phyloP scores from a whole-genome alignment of 2,113 vertebrate genomes.

The Accipiter cooperii region DNA sequence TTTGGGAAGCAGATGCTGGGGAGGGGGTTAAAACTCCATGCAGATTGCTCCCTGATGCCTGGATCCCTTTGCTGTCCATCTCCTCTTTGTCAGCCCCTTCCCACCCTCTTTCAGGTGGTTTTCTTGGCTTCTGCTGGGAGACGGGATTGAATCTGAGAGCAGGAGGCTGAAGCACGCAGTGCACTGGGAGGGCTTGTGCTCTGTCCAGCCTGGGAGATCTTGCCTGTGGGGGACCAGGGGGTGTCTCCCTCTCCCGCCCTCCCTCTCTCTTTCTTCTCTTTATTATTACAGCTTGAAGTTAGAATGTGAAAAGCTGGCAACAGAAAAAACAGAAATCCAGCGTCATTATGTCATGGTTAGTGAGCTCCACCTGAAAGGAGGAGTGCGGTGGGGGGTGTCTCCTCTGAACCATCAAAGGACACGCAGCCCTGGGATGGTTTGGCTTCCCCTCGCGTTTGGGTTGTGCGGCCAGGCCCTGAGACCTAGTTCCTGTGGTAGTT shows the following conservation, averaged over 20 bases:
- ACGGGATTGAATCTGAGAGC: not conserved
- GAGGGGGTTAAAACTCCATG: not conserved
- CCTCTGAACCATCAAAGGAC: not conserved
- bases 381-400: not conserved
- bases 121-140: not conserved
- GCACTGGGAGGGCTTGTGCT: not conserved
- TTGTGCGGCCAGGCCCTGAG: not conserved
- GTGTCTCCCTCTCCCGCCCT: not conserved
- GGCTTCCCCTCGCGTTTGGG: not conserved
- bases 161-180: not conserved
- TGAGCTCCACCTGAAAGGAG: not conserved
- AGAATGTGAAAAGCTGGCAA: constrained; percentile 92
- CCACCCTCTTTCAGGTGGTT: constrained; percentile 13
- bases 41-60: not conserved
- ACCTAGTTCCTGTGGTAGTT: not conserved
- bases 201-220: not conserved
- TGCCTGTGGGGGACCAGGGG: not conserved
- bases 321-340: constrained; percentile 93
- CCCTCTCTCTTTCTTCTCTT: not conserved
- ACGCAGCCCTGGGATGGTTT: not conserved
- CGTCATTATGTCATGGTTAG: constrained; percentile 95
- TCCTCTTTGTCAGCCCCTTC: not conserved
- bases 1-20: constrained; percentile 60
- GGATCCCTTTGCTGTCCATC: not conserved
- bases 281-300: constrained; percentile 82